These are phyloP conservation scores for Melospiza melodia DNA, from an alignment of 2,113 vertebrate genomes.

Conservation along the genomic window DNA sequence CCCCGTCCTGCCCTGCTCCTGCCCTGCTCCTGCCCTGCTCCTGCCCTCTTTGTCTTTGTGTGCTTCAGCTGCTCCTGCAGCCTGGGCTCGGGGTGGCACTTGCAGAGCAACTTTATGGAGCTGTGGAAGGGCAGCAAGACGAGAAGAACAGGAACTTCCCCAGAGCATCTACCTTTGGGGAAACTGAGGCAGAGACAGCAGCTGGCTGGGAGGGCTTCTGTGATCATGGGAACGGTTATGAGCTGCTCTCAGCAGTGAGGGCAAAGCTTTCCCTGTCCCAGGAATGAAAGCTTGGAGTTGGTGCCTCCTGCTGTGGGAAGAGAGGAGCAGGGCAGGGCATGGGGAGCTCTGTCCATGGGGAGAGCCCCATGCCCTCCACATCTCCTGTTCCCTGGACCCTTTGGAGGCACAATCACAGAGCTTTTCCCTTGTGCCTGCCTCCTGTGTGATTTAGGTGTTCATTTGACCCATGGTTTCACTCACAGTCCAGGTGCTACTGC, in stretches of 20 bases:
- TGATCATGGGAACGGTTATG: background rate
- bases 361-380: background rate
- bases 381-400: background rate
- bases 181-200: background rate
- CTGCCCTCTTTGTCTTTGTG: background rate
- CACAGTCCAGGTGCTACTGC: accelerated
- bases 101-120: background rate
- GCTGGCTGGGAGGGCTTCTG: background rate
- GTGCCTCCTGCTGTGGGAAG: background rate
- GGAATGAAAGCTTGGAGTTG: background rate
- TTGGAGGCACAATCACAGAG: accelerated
- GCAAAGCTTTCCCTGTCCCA: background rate
- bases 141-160: background rate
- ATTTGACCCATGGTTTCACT: background rate
- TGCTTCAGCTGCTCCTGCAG: background rate
- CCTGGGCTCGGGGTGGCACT: background rate
- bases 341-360: background rate
- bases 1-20: background rate
- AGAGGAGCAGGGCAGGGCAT: background rate
- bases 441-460: background rate
- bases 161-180: background rate
- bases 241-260: background rate
- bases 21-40: background rate
- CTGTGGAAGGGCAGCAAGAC: background rate
- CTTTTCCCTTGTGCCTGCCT: background rate